Conservation (phyloP, 2,888 invertebrate genomes). For the Capitulum mitella region DNA sequence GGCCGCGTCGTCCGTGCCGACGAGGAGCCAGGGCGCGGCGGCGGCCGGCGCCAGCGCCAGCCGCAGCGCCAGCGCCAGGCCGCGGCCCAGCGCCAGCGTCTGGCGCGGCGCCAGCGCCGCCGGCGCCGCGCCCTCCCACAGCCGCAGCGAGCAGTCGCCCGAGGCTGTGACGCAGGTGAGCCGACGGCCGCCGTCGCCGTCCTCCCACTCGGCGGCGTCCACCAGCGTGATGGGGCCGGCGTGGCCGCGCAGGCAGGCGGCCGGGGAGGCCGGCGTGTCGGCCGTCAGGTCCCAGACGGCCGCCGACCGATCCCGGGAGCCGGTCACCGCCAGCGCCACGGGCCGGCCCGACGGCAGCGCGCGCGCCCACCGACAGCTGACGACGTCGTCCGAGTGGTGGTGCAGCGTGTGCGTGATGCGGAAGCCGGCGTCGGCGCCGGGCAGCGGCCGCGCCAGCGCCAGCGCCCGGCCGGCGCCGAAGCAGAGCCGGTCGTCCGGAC, state of each 20-base stretch:
- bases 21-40: neutral
- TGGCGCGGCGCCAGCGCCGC: neutral
- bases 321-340: neutral
- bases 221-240: neutral
- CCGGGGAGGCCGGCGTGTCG: neutral
- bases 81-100: neutral
- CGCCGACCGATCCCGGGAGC: neutral
- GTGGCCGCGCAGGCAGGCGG: neutral
- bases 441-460: neutral
- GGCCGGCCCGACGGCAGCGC: too few relatives aligned
- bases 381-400: neutral
- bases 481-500: neutral
- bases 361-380: neutral
- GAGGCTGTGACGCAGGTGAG: neutral
- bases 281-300: neutral
- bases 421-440: neutral
- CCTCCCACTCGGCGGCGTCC: neutral
- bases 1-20: neutral
- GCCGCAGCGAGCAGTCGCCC: neutral
- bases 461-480: neutral
- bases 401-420: neutral
- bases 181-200: neutral
- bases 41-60: neutral
- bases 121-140: neutral
- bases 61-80: conserved; percentile 3